Conservation (phyloP, 2,113 vertebrate species). For the Neotoma lepida region DNA sequence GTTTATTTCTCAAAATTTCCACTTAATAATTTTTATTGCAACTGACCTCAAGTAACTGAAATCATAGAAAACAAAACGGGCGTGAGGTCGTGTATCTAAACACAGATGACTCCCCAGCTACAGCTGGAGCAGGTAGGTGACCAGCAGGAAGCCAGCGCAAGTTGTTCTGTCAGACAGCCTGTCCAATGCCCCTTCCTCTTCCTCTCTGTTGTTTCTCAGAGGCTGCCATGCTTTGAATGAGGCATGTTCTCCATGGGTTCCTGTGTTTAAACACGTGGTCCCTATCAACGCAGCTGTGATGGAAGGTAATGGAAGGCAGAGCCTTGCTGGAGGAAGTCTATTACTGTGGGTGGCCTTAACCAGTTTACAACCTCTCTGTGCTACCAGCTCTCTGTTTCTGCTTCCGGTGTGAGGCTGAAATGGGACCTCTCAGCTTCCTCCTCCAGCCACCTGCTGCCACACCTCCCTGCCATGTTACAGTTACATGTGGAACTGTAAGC, state of each 20-base stretch:
- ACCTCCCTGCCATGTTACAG: neutral
- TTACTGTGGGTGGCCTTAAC: neutral
- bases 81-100: neutral
- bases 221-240: neutral
- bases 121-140: fast-evolving
- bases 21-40: neutral
- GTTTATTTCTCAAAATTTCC: neutral
- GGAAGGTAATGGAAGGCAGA: neutral
- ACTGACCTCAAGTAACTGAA: neutral
- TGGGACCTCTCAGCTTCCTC: neutral
- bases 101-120: neutral
- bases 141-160: neutral
- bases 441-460: neutral
- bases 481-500: neutral
- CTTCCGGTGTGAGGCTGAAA: neutral
- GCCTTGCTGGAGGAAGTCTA: neutral
- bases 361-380: neutral
- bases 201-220: neutral
- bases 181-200: neutral
- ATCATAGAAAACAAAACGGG: neutral
- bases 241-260: neutral
- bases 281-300: neutral
- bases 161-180: neutral
- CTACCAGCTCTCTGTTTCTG: neutral
- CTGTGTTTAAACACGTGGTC: neutral